Evolutionary conservation across 2,113 vertebrate genomes (phyloP), one percentile per base, ranked within the genome.

Genomic region (Sciurus niger): DNA sequence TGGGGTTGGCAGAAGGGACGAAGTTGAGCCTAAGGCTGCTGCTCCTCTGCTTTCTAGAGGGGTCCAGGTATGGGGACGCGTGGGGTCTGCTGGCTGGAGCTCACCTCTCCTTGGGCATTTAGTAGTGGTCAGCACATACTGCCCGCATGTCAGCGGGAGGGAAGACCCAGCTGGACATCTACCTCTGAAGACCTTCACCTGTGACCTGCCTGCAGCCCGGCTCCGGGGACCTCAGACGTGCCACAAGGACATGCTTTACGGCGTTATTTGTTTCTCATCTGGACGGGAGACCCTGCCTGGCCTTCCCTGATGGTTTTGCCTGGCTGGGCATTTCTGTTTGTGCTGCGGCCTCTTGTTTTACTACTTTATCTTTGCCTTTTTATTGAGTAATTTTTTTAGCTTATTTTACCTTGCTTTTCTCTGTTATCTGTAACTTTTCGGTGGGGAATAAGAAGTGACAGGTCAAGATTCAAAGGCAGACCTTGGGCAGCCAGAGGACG

Each of bases 181-280:
- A 5, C 58, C 30, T 4, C 40, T 63, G 13, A 8, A 74, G 68
- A 83, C 87, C 86, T 93, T 73, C 92, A 74, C 86, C 93, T 10
- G 2, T 22, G 16, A 65, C 89, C 8, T 1, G 9, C 93, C 78
- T 12, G 34, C 85, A 2, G 32, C 65, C 2, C 5, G 0, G 7
- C 77, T 51, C 40, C 12, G 3, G 2, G 4, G 92, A 60, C 89
- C 72, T 83, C 32, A 2, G 82, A 16, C 30, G 37, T 1, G 2
- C 6, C 37, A 2, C 67, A 0, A 4, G 63, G 93, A 93, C 97
- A 76, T 96, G 95, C n/a, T 98, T 97, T 97, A 97, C 93, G 22
- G 94, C 95, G 60, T 91, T 78, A 46, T 96, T 94, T 94, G 89
- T 68, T 68, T 95, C 92, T 85, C 6, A 83, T 86, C 51, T 77